Conservation (phyloP, 2,797 vertebrate genomes). For the Pseudocheirus occidentalis region DNA sequence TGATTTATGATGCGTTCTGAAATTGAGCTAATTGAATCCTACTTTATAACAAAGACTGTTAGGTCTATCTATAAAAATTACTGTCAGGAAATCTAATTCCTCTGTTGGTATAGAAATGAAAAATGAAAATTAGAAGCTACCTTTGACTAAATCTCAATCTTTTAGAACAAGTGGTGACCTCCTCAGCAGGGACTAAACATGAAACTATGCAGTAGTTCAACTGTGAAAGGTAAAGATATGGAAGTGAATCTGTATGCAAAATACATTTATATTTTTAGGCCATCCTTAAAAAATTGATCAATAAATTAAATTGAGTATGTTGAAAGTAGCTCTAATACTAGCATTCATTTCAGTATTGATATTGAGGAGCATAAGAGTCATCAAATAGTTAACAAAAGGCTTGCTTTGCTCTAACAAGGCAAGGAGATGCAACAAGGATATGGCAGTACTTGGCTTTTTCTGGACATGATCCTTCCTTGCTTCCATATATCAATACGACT, state of each 20-base stretch:
- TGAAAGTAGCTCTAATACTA: neutral
- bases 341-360: neutral
- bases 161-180: neutral
- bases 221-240: neutral
- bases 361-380: neutral
- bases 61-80: neutral
- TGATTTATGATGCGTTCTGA: neutral
- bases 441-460: neutral
- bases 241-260: neutral
- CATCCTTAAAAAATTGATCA: neutral
- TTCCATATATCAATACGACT: neutral
- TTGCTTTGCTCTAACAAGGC: neutral
- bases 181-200: neutral
- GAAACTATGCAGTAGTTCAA: neutral
- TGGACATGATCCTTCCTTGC: neutral
- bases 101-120: neutral
- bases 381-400: neutral
- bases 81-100: neutral
- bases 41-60: neutral
- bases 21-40: accelerated
- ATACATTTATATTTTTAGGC: neutral
- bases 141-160: neutral
- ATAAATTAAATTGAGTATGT: neutral
- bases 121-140: neutral
- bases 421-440: neutral